phyloP scores from a whole-genome alignment of 2,113 vertebrate species.

The Xyrauchen texanus region DNA sequence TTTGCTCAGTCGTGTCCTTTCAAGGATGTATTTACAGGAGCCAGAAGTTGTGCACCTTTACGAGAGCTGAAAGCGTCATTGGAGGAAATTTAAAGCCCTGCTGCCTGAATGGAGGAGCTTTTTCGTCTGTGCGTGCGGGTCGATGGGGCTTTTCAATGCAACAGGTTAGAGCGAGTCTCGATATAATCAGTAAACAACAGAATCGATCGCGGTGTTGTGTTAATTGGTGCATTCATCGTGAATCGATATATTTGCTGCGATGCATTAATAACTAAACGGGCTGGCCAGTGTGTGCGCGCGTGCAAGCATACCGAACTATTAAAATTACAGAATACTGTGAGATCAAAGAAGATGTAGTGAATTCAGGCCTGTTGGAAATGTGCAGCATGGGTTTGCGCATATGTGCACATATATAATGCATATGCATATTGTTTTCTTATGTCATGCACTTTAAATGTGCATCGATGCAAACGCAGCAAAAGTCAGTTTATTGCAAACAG shows the following conservation, averaged over 20 bases:
- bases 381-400: not conserved
- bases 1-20: not conserved
- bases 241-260: not conserved
- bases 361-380: not conserved
- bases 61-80: not conserved
- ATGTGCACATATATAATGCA: not conserved
- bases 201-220: too few relatives aligned
- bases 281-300: not conserved
- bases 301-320: not conserved
- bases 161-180: constrained; percentile 42
- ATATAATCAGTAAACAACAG: not conserved
- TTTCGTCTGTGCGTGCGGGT: not conserved
- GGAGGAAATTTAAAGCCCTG: constrained; percentile 3
- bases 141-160: constrained; percentile 9
- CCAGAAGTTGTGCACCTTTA: not conserved
- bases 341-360: not conserved
- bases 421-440: not conserved
- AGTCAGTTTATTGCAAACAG: not conserved
- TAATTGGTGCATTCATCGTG: not conserved
- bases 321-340: not conserved
- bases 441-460: too few relatives aligned
- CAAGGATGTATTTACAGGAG: not conserved
- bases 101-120: constrained; percentile 8
- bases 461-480: not conserved
- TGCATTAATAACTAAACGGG: not conserved